Evolutionary conservation across 2,797 vertebrate genomes (phyloP).

Genomic region (Microctenopoma lineatum): DNA sequence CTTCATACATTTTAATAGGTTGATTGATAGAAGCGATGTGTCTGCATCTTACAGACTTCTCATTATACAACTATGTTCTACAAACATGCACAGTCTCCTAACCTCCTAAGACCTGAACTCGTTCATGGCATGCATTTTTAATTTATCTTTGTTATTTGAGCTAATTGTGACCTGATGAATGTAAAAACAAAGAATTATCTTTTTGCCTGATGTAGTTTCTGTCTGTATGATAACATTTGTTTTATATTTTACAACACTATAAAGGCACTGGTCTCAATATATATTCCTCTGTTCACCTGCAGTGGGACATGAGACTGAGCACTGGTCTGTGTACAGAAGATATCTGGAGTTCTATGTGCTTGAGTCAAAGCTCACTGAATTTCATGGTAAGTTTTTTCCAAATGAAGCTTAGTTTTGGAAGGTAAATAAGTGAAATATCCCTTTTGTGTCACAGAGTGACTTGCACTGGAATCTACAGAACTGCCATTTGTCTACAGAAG

Average conservation of each 20-base stretch:
- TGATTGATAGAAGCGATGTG: not conserved
- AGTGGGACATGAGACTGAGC: conserved; percentile 95
- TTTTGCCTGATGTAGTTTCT: too few species aligned
- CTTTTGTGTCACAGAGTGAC: not conserved
- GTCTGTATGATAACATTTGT: too few species aligned
- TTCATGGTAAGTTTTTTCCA: conserved; percentile 86
- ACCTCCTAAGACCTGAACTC: too few species aligned
- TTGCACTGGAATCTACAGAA: not conserved
- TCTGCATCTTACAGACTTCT: not conserved
- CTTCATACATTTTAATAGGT: not conserved
- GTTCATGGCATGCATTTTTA: too few species aligned
- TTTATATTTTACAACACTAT: too few species aligned
- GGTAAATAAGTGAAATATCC: not conserved
- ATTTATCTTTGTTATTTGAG: too few species aligned
- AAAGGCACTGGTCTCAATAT: not conserved
- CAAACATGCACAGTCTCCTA: too few species aligned
- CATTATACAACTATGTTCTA: too few species aligned
- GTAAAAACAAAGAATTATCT: too few species aligned
- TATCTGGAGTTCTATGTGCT: conserved; percentile 98
- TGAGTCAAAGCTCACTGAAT: conserved; percentile 97
- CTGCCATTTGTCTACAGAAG: not conserved
- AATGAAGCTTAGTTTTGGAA: not conserved
- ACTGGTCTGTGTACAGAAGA: conserved; percentile 95
- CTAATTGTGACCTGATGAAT: too few species aligned
- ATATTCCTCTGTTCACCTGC: conserved; percentile 43